Conservation (phyloP, 2,113 vertebrate genomes). For the Notothenia rossii region DNA sequence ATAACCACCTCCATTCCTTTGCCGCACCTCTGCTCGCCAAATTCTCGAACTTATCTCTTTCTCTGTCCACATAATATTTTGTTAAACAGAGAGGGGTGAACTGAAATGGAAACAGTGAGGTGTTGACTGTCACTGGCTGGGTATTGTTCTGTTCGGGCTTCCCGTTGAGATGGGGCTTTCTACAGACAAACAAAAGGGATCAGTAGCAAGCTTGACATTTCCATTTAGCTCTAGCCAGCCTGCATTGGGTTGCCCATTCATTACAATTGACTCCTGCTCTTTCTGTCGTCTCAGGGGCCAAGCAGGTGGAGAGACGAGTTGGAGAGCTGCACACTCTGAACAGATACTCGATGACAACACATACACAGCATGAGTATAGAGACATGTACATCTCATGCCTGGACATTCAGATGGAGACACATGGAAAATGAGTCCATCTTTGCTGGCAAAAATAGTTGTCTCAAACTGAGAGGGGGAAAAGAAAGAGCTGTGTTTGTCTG, state of each 20-base stretch:
- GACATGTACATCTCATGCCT: neutral
- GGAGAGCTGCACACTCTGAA: slow-evolving; percentile 1
- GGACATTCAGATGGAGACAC: neutral
- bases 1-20: neutral
- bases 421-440: slow-evolving; percentile 1
- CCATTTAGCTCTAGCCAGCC: slow-evolving; percentile 74
- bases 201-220: slow-evolving; percentile 77
- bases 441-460: neutral
- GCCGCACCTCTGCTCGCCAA: slow-evolving; percentile 17
- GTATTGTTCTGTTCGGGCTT: slow-evolving; percentile 66
- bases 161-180: slow-evolving; percentile 55
- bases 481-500: slow-evolving; percentile 22
- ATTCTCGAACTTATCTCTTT: slow-evolving; percentile 1
- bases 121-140: slow-evolving; percentile 54
- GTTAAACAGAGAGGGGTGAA: slow-evolving; percentile 40
- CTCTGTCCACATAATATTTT: neutral
- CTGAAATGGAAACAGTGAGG: slow-evolving; percentile 56
- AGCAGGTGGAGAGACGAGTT: slow-evolving; percentile 23
- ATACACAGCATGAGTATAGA: neutral
- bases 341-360: slow-evolving; percentile 11
- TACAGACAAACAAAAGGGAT: slow-evolving; percentile 78
- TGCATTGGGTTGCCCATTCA: slow-evolving; percentile 61
- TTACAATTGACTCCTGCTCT: slow-evolving; percentile 74
- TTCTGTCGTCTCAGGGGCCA: slow-evolving; percentile 40
- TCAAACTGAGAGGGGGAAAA: slow-evolving; percentile 32